A percentile compares a stretch with the other conserved stretches of the same genome.
Conservation (phyloP, 2,113 vertebrate species). For the Vulpes ferrilata region DNA sequence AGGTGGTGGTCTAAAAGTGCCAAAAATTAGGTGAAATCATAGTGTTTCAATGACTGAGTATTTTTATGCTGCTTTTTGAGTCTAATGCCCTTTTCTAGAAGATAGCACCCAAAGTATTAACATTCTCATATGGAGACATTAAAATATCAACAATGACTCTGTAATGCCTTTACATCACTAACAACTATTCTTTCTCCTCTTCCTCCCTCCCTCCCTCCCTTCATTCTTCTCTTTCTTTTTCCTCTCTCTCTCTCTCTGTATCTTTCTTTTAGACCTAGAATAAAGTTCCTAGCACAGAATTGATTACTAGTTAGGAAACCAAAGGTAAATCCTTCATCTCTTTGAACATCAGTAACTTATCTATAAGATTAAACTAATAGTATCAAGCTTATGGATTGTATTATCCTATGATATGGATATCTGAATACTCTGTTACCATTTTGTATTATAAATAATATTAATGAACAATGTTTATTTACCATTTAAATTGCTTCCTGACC, state of each 20-base stretch:
- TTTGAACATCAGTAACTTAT: neutral
- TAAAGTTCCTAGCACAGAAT: neutral
- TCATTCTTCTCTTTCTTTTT: too few relatives aligned
- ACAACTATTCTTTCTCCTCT: neutral
- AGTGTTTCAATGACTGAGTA: neutral
- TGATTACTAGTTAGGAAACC: neutral
- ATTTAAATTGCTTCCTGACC: slow-evolving; percentile 11
- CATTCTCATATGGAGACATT: slow-evolving; percentile 17
- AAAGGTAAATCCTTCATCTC: neutral
- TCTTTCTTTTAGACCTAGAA: neutral
- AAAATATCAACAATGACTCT: neutral
- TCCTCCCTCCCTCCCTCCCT: too few relatives aligned
- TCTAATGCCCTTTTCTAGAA: neutral
- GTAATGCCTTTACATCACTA: slow-evolving; percentile 36
- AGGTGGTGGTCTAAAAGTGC: neutral
- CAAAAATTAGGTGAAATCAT: neutral
- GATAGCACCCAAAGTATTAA: neutral
- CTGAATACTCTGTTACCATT: neutral
- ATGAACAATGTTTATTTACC: slow-evolving; percentile 12
- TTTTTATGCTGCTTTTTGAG: neutral
- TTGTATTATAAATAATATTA: slow-evolving; percentile 26
- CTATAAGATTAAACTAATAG: neutral
- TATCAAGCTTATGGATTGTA: neutral
- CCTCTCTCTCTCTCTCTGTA: neutral
- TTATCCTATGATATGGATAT: neutral